Conservation (phyloP, 2,888 invertebrate species). For the Apoda limacodes region DNA sequence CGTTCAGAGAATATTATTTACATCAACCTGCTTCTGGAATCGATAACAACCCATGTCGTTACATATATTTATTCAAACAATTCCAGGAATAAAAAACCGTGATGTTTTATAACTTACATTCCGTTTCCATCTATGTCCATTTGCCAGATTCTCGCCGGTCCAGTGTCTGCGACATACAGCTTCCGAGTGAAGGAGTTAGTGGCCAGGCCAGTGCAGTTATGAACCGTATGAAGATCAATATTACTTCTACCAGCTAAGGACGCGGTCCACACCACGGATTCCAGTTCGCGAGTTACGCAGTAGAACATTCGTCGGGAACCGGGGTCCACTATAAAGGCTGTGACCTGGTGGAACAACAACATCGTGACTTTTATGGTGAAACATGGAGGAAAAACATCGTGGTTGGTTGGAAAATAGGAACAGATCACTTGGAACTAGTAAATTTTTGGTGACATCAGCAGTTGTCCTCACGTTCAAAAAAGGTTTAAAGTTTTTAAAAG, state of each 20-base stretch:
- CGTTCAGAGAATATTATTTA: too few relatives aligned
- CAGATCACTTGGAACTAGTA: too few relatives aligned
- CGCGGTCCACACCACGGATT: conserved; percentile 61
- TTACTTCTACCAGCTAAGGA: conserved; percentile 63
- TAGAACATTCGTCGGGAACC: conserved; percentile 70
- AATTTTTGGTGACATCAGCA: too few relatives aligned
- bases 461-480: too few relatives aligned
- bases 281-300: conserved; percentile 52
- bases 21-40: too few relatives aligned
- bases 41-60: too few relatives aligned
- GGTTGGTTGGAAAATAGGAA: too few relatives aligned
- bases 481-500: too few relatives aligned
- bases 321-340: conserved; percentile 75
- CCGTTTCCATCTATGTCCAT: conserved; percentile 43
- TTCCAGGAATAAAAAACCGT: not conserved
- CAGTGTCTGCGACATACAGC: conserved; percentile 82
- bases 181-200: conserved; percentile 63
- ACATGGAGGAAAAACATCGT: too few relatives aligned
- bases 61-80: not conserved
- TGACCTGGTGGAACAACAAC: too few relatives aligned
- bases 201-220: conserved; percentile 51
- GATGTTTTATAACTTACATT: conserved; percentile 30
- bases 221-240: conserved; percentile 41
- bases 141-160: conserved; percentile 47
- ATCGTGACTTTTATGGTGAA: too few relatives aligned